Evolutionary conservation across 2,797 vertebrate genomes (phyloP), one percentile per base, ranked within the genome.

Genomic region (Moxostoma hubbsi): DNA sequence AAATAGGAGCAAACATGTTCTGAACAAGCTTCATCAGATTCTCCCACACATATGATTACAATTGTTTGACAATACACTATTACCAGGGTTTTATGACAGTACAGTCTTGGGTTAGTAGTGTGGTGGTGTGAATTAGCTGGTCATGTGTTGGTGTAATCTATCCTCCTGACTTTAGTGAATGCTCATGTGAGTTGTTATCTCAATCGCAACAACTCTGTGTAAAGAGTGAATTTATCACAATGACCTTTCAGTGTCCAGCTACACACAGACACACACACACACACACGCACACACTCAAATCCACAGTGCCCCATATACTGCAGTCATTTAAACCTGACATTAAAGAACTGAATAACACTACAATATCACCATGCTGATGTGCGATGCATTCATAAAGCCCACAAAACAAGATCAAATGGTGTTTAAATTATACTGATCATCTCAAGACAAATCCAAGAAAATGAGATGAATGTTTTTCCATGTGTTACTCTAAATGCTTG

Each of bases 231-330:
- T 24, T 24, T 67, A 51, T 75, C 72, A 67, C 55, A 11, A n/a
- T 68, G 57, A 80, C 71, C 79, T 80, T 75, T 74, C 50, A 10
- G 16, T 65, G 69, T 61, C 24, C 77, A 72, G 50, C 43, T 43
- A 49, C 61, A 51, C 47, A 62, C 18, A 51, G 9, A 62, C 73
- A 59, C 43, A 47, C 47, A 61, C 45, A 77, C 61, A 46, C 47
- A 9, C 51, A 62, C 73, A 59, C 43, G 24, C 47, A 61, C 45
- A 77, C 61, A 46, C 47, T 63, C 68, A 79, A 9, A 47, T 36
- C n/a, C 24, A 55, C 11, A 71, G 7, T 24, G 24, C 24, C 24
- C n/a, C 6, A 24, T 24, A 53, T 18, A 75, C 63, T 15, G 43
- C 46, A 65, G 47, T 45, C 49, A 50, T 24, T 24, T 24, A 8